A percentile compares a stretch with the other conserved stretches of the same genome.
Conservation (phyloP, 2,113 vertebrate genomes). For the Psophia crepitans region DNA sequence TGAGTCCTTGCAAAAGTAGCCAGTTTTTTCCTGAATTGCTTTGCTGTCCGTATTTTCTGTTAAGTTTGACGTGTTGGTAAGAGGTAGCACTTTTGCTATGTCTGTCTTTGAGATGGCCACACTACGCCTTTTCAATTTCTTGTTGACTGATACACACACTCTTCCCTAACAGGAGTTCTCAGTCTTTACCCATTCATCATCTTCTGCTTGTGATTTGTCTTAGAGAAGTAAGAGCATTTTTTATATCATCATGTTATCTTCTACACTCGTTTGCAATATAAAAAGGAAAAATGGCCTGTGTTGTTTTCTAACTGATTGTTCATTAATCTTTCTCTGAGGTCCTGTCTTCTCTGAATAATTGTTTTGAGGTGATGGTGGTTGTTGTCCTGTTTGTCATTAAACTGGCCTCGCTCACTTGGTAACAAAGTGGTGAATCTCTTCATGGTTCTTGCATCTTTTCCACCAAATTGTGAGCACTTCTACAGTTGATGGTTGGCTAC, state of each 20-base stretch:
- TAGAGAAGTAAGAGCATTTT: not conserved
- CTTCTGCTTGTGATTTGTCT: not conserved
- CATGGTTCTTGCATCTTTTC: not conserved
- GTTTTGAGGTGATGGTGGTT: fast-evolving
- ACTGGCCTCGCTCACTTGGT: not conserved
- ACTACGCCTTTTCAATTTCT: not conserved
- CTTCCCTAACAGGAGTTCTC: not conserved
- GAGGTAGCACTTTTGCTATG: not conserved
- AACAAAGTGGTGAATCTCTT: not conserved
- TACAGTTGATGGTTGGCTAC: not conserved
- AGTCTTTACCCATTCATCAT: not conserved
- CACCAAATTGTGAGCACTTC: not conserved
- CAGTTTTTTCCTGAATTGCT: not conserved
- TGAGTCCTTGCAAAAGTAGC: not conserved
- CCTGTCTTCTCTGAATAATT: not conserved
- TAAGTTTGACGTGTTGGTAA: not conserved
- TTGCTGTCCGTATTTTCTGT: not conserved
- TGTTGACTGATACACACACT: not conserved
- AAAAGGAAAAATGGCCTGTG: not conserved
- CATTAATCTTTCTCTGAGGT: not conserved
- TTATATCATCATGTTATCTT: not conserved
- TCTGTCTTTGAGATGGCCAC: not conserved
- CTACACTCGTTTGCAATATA: not conserved
- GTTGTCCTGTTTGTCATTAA: not conserved
- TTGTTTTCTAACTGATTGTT: not conserved